phyloP scores from a whole-genome alignment of 1,140 invertebrate species.

The Vanessa tameamea region DNA sequence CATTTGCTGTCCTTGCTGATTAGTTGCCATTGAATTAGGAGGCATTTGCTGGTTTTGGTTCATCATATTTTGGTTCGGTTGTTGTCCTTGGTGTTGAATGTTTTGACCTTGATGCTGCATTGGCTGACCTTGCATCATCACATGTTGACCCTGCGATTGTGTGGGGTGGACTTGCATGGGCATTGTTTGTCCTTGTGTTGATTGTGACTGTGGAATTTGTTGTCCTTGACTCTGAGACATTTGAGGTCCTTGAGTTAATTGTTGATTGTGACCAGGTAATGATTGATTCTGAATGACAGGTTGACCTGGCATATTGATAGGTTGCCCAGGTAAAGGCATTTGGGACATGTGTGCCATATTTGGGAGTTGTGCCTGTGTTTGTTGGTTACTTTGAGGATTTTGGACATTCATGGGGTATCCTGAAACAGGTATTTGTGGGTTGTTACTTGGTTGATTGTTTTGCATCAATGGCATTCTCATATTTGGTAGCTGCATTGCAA shows the following conservation, averaged over 20 bases:
- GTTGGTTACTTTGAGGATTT: slow-evolving; percentile 56
- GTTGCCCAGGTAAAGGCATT: slow-evolving; percentile 41
- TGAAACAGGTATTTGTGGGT: slow-evolving; percentile 55
- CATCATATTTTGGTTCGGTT: slow-evolving; percentile 57
- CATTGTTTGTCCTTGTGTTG: slow-evolving; percentile 54
- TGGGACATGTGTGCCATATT: slow-evolving; percentile 37
- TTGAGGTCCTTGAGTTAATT: slow-evolving; percentile 42
- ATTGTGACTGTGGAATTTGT: slow-evolving; percentile 45
- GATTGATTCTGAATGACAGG: slow-evolving; percentile 42
- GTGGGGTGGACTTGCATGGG: slow-evolving; percentile 56
- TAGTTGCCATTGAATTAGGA: slow-evolving; percentile 45
- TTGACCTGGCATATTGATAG: slow-evolving; percentile 43
- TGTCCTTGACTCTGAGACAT: slow-evolving; percentile 43
- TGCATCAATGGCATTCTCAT: slow-evolving; percentile 71
- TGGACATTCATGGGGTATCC: slow-evolving; percentile 59
- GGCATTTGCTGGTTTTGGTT: slow-evolving; percentile 57
- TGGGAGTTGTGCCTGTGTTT: slow-evolving; percentile 52
- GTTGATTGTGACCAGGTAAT: slow-evolving; percentile 51
- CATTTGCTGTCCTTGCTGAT: slow-evolving; percentile 43
- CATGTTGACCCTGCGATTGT: slow-evolving; percentile 57
- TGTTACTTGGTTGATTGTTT: slow-evolving; percentile 57
- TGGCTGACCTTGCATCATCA: slow-evolving; percentile 54
- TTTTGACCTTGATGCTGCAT: slow-evolving; percentile 44
- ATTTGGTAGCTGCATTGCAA: slow-evolving; percentile 70
- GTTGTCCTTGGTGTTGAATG: slow-evolving; percentile 60